Evolutionary conservation across 2,888 invertebrate species (phyloP).

Genomic region (Anoncus sp.): DNA sequence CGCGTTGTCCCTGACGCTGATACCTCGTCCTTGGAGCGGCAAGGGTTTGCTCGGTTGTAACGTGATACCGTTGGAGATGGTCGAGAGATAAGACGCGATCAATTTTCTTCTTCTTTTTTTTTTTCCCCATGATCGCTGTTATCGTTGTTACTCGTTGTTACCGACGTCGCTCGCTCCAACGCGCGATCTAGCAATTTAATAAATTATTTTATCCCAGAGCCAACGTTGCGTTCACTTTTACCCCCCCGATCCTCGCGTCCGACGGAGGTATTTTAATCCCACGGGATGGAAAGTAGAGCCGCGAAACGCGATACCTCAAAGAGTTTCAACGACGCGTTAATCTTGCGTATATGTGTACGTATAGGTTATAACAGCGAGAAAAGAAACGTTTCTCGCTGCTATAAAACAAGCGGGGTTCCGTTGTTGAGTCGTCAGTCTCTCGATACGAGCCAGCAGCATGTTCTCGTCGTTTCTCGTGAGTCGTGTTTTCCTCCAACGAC

Average conservation of each 20-base stretch:
- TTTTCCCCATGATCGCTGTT: no score
- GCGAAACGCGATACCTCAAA: conserved; percentile 44
- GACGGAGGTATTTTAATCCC: conserved; percentile 45
- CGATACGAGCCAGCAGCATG: conserved; percentile 47
- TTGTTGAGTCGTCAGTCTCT: conserved; percentile 49
- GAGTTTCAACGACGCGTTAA: no score
- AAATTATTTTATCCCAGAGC: no score
- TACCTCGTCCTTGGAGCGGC: conserved; percentile 91
- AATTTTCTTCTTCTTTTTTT: no score
- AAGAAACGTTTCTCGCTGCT: conserved; percentile 7
- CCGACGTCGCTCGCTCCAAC: conserved; percentile 8
- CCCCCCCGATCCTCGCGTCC: background rate
- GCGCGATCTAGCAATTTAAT: background rate
- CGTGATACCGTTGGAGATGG: conserved; percentile 84
- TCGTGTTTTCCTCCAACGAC: no score
- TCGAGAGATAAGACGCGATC: conserved; percentile 79
- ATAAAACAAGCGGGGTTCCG: conserved; percentile 46
- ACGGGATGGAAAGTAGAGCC: conserved; percentile 38
- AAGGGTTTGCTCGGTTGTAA: conserved; percentile 91
- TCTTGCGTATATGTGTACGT: no score
- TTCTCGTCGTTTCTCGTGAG: conserved; percentile 55
- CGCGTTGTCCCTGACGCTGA: conserved; percentile 85
- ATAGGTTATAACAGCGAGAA: conserved; percentile 22
- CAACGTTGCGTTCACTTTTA: conserved; percentile 49
- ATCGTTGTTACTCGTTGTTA: background rate